Evolutionary conservation across 2,113 vertebrate species (phyloP).

Genomic region (Ariopsis seemanni): DNA sequence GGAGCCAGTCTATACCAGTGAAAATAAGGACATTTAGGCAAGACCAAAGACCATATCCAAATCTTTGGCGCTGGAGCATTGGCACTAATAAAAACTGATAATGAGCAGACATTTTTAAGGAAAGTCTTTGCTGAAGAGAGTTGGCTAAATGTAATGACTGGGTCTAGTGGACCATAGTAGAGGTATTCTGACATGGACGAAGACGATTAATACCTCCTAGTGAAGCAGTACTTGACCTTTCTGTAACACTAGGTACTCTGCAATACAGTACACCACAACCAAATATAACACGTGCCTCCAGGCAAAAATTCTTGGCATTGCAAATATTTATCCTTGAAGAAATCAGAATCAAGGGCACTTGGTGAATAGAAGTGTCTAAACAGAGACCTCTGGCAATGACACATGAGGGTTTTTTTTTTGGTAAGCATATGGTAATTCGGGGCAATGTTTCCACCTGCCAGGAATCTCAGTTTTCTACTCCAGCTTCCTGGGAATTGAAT

Average conservation of each 20-base stretch:
- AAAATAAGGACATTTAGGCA: slow-evolving; percentile 43
- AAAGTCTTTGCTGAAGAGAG: background rate
- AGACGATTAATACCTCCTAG: slow-evolving; percentile 29
- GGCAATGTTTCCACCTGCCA: background rate
- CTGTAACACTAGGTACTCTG: slow-evolving; percentile 34
- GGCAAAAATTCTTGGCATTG: slow-evolving; percentile 68
- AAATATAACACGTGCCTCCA: slow-evolving; percentile 65
- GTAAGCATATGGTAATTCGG: slow-evolving; percentile 14
- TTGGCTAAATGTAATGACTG: background rate
- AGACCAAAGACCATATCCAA: slow-evolving; percentile 3
- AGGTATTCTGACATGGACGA: background rate
- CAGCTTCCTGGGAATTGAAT: background rate
- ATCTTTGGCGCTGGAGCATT: slow-evolving; percentile 14
- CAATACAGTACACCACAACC: slow-evolving; percentile 61
- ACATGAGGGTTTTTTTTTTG: slow-evolving; percentile 3
- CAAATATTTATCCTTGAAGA: slow-evolving; percentile 54
- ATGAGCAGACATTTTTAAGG: slow-evolving; percentile 1
- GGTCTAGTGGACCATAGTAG: background rate
- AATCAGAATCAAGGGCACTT: slow-evolving; percentile 65
- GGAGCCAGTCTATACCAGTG: slow-evolving; percentile 54
- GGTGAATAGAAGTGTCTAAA: slow-evolving; percentile 51
- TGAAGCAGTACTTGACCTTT: slow-evolving; percentile 34
- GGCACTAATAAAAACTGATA: slow-evolving; percentile 1
- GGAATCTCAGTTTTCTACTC: slow-evolving; percentile 4
- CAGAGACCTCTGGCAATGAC: slow-evolving; percentile 24